These are phyloP conservation scores for Leucopsar rothschildi DNA, from an alignment of 2,113 vertebrate species.

Conservation along the genomic window DNA sequence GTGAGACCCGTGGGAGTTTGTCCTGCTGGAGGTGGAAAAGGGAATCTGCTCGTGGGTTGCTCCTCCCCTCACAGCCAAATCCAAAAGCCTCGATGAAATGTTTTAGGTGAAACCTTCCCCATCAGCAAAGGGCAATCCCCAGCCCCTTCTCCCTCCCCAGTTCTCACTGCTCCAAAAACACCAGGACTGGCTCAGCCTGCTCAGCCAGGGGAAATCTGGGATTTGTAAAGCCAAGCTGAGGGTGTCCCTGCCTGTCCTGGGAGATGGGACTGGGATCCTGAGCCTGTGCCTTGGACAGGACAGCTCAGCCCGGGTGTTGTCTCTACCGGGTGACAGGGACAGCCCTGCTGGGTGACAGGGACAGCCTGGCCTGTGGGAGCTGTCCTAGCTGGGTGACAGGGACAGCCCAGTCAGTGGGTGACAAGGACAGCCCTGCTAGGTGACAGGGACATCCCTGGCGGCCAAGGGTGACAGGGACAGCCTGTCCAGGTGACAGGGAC, in stretches of 20 bases:
- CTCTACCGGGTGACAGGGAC: too few relatives aligned
- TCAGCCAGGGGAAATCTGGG: not conserved
- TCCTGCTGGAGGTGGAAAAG: not conserved
- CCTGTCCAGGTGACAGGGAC: fast-evolving
- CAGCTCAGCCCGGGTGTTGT: not conserved
- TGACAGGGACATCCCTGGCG: not conserved
- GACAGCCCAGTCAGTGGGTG: fast-evolving
- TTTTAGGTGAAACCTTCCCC: not conserved
- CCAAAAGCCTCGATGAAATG: not conserved
- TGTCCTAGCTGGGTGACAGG: not conserved
- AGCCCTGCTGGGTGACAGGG: too few relatives aligned
- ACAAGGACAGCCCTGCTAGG: not conserved
- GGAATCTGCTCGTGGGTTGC: too few relatives aligned
- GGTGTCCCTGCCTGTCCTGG: fast-evolving
- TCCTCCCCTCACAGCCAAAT: not conserved
- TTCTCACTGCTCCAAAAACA: not conserved
- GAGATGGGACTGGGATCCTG: not conserved
- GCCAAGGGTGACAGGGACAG: not conserved
- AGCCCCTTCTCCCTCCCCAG: not conserved
- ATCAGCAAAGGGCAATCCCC: not conserved
- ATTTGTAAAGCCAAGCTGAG: not conserved
- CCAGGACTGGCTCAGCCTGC: fast-evolving
- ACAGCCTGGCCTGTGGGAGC: too few relatives aligned
- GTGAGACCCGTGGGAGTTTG: not conserved
- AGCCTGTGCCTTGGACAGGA: too few relatives aligned